Evolutionary conservation across 2,113 vertebrate genomes (phyloP), one percentile per base, ranked within the genome.

Genomic region (Pteruthius melanotis): DNA sequence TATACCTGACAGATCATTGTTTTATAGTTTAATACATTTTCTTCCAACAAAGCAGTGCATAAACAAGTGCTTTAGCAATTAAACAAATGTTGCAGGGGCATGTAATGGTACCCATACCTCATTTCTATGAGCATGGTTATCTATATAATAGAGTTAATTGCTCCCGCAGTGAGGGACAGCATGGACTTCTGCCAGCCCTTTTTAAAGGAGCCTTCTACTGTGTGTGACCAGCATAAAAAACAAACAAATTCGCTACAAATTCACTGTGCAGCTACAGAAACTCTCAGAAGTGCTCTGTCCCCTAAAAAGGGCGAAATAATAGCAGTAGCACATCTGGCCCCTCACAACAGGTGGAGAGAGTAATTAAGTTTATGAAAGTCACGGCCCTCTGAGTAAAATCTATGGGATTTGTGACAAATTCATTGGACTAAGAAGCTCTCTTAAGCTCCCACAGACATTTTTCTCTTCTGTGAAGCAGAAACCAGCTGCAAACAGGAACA

Each of bases 31-130:
- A 77, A 89, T 85, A 84, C 75, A 76, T 94, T 95, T 94, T 76
- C 66, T 91, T 78, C n/a, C 39, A 92, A 69, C 80, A 95, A 92
- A 83, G 76, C 66, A 74, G 37, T 64, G 40, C 19, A 53, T 88
- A 96, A 95, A 95, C 86, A 96, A 93, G 63, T 44, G 81, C 86
- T 93, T 93, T 64, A 95, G 82, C 66, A 96, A 97, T 94, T 95
- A 97, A 95, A 94, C 79, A 96, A 83, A 95, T 90, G 86, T 93
- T 94, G 59, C 68, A 92, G 56, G 60, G 60, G 76, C 76, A 75
- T 33, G 22, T 86, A 94, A 93, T 88, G 49, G 75, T 83, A 86
- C 79, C 79, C 54, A 91, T 93, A 95, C 82, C 90, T 97, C 93
- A 96, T 90, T 94, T 96, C 93, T 91, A 83, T 84, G 91, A 68